Evolutionary conservation across 2,797 vertebrate genomes (phyloP).

Genomic region (Botia kubotai): DNA sequence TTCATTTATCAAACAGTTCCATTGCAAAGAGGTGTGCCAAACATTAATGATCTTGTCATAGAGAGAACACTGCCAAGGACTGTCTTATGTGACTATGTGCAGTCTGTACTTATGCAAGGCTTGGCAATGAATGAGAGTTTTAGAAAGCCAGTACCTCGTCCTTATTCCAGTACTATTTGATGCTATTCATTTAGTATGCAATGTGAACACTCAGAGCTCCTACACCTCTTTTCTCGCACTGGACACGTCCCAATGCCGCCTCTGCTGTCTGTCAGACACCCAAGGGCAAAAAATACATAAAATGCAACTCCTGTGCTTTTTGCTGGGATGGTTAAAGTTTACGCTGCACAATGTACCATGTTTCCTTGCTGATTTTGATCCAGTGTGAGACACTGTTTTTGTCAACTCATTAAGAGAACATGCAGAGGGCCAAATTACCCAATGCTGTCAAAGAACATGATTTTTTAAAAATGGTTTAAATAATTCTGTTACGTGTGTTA

Average conservation of each 20-base stretch:
- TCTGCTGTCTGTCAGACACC: conserved; percentile 33
- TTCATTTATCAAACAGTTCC: conserved; percentile 36
- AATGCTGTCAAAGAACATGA: background rate
- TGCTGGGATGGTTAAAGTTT: conserved; percentile 1
- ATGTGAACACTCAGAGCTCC: conserved; percentile 42
- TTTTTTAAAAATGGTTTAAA: conserved; percentile 17
- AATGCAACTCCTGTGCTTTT: background rate
- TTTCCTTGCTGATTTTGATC: background rate
- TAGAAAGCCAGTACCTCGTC: conserved; percentile 29
- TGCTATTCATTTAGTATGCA: conserved; percentile 56
- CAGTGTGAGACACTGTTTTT: background rate
- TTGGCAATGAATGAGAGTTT: conserved; percentile 33
- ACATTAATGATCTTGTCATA: conserved; percentile 51
- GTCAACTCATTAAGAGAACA: background rate
- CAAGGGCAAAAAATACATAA: conserved; percentile 5
- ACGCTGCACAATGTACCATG: background rate
- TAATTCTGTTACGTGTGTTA: background rate
- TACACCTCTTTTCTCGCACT: conserved; percentile 46
- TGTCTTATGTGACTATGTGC: conserved; percentile 47
- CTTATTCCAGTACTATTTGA: conserved; percentile 46
- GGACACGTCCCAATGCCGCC: conserved; percentile 44
- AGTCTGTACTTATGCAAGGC: conserved; percentile 40
- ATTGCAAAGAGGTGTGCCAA: conserved; percentile 41
- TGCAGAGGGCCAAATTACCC: background rate
- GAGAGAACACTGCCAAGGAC: conserved; percentile 44